These are phyloP conservation scores for Myopa tessellatipennis DNA, from an alignment of 2,888 invertebrate species.

Conservation along the genomic window DNA sequence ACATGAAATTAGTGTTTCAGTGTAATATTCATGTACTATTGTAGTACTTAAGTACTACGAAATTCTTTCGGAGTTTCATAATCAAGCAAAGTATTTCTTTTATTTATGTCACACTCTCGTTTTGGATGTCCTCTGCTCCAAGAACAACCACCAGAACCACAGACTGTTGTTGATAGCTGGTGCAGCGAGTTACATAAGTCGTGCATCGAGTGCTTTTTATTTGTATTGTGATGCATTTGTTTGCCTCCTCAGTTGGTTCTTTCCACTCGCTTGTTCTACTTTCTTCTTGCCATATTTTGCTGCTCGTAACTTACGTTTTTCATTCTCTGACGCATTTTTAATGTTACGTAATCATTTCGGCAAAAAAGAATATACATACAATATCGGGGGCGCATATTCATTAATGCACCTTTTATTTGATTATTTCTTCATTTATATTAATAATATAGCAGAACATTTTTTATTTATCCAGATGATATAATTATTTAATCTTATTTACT, in stretches of 20 bases:
- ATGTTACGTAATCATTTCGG: neutral
- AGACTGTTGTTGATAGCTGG: neutral
- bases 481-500: too few species aligned
- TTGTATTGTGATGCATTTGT: neutral
- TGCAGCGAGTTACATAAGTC: constrained; percentile 10
- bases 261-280: neutral
- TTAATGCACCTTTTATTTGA: too few species aligned
- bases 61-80: too few species aligned
- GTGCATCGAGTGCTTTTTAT: neutral
- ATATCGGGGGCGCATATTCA: too few species aligned
- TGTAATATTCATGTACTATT: too few species aligned
- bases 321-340: neutral
- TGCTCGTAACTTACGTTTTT: neutral
- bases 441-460: too few species aligned
- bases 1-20: too few species aligned
- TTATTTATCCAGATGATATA: too few species aligned
- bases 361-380: neutral
- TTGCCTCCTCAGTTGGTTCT: neutral
- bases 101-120: too few species aligned
- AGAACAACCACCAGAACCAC: neutral
- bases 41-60: too few species aligned
- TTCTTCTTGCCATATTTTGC: constrained; percentile 15
- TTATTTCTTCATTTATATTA: too few species aligned
- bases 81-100: too few species aligned
- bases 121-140: neutral